Evolutionary conservation across 1,140 invertebrate genomes (phyloP).

Genomic region (Orchesella cincta): DNA sequence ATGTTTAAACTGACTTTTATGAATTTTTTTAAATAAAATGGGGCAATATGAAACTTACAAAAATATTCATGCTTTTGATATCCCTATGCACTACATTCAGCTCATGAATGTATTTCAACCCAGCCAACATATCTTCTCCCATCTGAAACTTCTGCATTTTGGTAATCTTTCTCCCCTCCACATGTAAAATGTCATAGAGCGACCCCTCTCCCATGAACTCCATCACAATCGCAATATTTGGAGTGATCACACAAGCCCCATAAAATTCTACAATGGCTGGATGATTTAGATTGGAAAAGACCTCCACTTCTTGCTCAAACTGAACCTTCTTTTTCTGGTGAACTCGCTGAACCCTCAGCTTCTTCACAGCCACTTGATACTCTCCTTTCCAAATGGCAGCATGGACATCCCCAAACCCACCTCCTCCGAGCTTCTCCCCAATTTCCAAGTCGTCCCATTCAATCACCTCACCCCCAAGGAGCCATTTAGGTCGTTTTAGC

Average conservation of each 20-base stretch:
- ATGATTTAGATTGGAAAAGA: not conserved
- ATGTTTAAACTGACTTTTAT: no score
- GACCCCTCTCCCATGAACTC: slow-evolving; percentile 11
- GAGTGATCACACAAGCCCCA: not conserved
- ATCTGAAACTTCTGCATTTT: not conserved
- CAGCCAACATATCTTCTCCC: not conserved
- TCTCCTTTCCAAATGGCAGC: not conserved
- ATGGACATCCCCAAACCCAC: slow-evolving; percentile 7
- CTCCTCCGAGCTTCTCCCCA: not conserved
- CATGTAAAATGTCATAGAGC: not conserved
- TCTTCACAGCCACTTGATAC: slow-evolving; percentile 11
- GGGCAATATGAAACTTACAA: no score
- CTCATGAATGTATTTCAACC: slow-evolving; percentile 8
- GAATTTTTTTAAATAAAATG: no score
- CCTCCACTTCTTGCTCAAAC: not conserved
- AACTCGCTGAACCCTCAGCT: not conserved
- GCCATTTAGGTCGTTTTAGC: not conserved
- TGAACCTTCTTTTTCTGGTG: not conserved
- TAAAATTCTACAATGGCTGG: not conserved
- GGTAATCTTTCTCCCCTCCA: not conserved
- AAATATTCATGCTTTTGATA: not conserved
- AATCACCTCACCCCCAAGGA: not conserved
- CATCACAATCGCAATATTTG: not conserved
- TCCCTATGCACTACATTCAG: not conserved
- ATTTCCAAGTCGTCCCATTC: not conserved